Conservation (phyloP, 2,113 vertebrate genomes). For the Tretioscincus oriximinensis region DNA sequence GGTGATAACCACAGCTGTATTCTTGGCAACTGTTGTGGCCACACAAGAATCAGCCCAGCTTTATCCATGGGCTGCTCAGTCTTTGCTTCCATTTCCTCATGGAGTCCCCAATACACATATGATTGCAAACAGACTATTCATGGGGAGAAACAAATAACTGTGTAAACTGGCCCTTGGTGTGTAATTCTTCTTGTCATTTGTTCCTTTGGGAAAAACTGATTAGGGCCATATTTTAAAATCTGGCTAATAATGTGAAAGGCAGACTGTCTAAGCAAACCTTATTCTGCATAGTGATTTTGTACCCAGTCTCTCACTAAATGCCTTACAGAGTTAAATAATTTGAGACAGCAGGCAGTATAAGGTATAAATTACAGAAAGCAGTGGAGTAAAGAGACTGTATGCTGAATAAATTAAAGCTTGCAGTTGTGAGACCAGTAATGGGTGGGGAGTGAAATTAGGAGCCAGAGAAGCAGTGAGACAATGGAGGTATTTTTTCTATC, state of each 20-base stretch:
- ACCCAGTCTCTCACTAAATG: constrained; percentile 24
- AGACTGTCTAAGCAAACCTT: constrained; percentile 21
- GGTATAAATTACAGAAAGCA: constrained; percentile 42
- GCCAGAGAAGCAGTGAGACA: background rate
- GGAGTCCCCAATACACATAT: background rate
- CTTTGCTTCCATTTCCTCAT: background rate
- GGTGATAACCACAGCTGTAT: background rate
- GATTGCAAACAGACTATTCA: background rate
- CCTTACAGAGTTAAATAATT: constrained; percentile 34
- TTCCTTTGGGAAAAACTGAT: constrained; percentile 20
- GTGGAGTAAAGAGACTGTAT: constrained; percentile 34
- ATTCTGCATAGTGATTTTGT: constrained; percentile 18
- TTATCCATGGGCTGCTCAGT: background rate
- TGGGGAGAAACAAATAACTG: constrained; percentile 11
- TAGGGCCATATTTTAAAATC: constrained; percentile 35
- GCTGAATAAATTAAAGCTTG: constrained; percentile 38
- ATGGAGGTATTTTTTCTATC: constrained; percentile 8
- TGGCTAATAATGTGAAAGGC: constrained; percentile 29
- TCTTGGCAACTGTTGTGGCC: background rate
- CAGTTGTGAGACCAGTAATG: constrained; percentile 21
- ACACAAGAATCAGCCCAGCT: background rate
- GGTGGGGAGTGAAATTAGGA: constrained; percentile 18
- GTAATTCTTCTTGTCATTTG: constrained; percentile 12
- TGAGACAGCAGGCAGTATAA: constrained; percentile 31
- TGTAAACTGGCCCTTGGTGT: constrained; percentile 1